phyloP scores from a whole-genome alignment of 2,797 vertebrate genomes.

The Cetoscarus ocellatus region DNA sequence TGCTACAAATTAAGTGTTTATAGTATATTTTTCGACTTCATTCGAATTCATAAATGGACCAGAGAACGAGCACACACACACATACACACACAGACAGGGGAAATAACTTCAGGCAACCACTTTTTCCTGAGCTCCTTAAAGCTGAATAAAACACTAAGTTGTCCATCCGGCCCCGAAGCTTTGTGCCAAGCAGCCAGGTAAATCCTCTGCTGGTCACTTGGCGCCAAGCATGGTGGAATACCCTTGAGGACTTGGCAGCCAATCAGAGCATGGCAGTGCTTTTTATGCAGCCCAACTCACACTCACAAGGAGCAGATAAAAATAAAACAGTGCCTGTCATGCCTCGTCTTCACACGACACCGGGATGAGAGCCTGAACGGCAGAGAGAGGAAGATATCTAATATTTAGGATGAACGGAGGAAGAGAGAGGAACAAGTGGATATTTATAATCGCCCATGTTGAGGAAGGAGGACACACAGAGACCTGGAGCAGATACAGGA shows the following conservation, averaged over 20 bases:
- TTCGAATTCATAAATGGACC: background rate
- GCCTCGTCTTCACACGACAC: conserved; percentile 64
- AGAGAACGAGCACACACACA: conserved; percentile 1
- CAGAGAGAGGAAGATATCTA: conserved; percentile 64
- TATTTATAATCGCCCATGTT: conserved; percentile 43
- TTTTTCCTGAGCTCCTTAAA: conserved; percentile 23
- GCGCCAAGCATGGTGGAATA: conserved; percentile 45
- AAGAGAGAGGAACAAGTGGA: conserved; percentile 39
- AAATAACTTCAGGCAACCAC: conserved; percentile 4
- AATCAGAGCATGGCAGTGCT: conserved; percentile 68
- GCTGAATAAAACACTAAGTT: conserved; percentile 38
- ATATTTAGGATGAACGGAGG: conserved; percentile 72
- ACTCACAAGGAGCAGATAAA: conserved; percentile 74
- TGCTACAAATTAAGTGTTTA: background rate
- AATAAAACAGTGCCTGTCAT: conserved; percentile 73
- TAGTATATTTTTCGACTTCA: conserved; percentile 4
- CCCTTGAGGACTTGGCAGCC: conserved; percentile 66
- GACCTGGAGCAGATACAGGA: conserved; percentile 44
- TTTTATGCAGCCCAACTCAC: conserved; percentile 55
- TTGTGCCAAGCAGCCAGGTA: conserved; percentile 53
- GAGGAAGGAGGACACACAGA: conserved; percentile 32
- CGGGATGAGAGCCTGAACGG: conserved; percentile 38
- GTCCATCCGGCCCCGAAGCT: conserved; percentile 38
- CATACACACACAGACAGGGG: background rate
- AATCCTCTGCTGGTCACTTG: conserved; percentile 59